phyloP scores from a whole-genome alignment of 2,888 invertebrate genomes.

The Syritta pipiens region DNA sequence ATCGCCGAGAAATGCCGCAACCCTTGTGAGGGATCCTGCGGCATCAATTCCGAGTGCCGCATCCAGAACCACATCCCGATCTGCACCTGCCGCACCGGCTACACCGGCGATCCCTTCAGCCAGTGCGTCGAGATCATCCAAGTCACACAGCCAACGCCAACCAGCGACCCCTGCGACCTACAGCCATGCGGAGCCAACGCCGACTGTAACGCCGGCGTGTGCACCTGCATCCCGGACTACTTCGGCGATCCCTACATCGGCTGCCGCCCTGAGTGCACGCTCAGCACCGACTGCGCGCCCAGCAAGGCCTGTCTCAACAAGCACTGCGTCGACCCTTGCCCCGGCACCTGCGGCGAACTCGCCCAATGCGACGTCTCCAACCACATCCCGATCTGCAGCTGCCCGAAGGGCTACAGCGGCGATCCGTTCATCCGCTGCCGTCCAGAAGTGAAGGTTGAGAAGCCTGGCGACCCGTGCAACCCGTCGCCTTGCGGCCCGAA shows the following conservation, averaged over 20 bases:
- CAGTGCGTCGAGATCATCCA: slow-evolving; percentile 81
- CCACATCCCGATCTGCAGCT: slow-evolving; percentile 87
- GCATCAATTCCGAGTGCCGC: slow-evolving; percentile 85
- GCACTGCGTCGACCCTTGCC: slow-evolving; percentile 87
- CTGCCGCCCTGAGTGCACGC: slow-evolving; percentile 86
- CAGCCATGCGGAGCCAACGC: slow-evolving; percentile 89
- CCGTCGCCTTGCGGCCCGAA: slow-evolving; percentile 90
- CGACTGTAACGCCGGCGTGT: slow-evolving; percentile 84
- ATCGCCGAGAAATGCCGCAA: slow-evolving; percentile 86
- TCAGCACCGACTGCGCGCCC: slow-evolving; percentile 86
- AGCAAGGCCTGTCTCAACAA: slow-evolving; percentile 86
- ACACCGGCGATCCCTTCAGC: slow-evolving; percentile 85
- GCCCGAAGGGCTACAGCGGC: slow-evolving; percentile 84
- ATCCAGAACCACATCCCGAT: slow-evolving; percentile 86
- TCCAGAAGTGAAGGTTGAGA: slow-evolving; percentile 72
- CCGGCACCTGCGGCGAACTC: slow-evolving; percentile 86
- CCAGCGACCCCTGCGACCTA: slow-evolving; percentile 85
- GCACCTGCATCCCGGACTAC: slow-evolving; percentile 82
- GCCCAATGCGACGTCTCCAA: slow-evolving; percentile 87
- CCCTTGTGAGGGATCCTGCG: slow-evolving; percentile 86
- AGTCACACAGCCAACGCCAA: slow-evolving; percentile 81
- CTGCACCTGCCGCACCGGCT: slow-evolving; percentile 82
- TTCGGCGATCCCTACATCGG: slow-evolving; percentile 84
- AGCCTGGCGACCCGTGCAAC: slow-evolving; percentile 81
- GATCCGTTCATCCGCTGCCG: slow-evolving; percentile 86